Percentiles rank a stretch among this genome's conserved stretches.
phyloP scores from a whole-genome alignment of 2,888 invertebrate genomes.

The Mythimna impura region DNA sequence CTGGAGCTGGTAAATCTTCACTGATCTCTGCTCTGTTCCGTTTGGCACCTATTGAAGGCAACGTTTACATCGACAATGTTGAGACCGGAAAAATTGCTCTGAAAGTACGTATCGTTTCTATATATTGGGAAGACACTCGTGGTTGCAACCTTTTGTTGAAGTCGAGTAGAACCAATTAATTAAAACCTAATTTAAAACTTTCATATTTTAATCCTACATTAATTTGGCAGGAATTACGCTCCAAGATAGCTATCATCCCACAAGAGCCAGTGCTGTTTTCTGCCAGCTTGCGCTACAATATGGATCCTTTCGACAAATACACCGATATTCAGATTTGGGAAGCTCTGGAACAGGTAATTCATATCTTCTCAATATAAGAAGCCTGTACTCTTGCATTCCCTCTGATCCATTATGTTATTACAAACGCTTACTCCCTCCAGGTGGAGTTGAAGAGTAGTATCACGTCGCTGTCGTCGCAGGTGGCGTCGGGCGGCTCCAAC shows the following conservation, averaged over 20 bases:
- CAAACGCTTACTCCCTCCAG: conserved; percentile 71
- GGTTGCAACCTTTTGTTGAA: neutral
- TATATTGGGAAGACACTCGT: neutral
- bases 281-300: conserved; percentile 91
- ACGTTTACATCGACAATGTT: conserved; percentile 94
- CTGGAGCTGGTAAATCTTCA: conserved; percentile 97
- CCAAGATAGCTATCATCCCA: conserved; percentile 92
- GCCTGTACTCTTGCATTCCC: neutral
- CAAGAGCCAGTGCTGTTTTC: conserved; percentile 91
- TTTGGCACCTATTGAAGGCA: conserved; percentile 94
- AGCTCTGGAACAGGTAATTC: conserved; percentile 89
- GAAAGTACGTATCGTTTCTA: conserved; percentile 74
- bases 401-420: neutral
- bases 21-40: conserved; percentile 96
- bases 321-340: conserved; percentile 91
- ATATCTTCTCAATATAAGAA: neutral
- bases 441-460: conserved; percentile 94
- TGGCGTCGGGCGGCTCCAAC: conserved; percentile 95
- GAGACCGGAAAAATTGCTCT: conserved; percentile 93
- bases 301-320: conserved; percentile 91
- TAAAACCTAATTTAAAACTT: neutral
- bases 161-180: neutral
- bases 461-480: conserved; percentile 90
- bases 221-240: conserved; percentile 90
- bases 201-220: neutral